Percentiles rank a stretch among this genome's conserved stretches.
These are phyloP conservation scores for Mellivora capensis DNA, from an alignment of 2,113 vertebrate species.

Conservation along the genomic window DNA sequence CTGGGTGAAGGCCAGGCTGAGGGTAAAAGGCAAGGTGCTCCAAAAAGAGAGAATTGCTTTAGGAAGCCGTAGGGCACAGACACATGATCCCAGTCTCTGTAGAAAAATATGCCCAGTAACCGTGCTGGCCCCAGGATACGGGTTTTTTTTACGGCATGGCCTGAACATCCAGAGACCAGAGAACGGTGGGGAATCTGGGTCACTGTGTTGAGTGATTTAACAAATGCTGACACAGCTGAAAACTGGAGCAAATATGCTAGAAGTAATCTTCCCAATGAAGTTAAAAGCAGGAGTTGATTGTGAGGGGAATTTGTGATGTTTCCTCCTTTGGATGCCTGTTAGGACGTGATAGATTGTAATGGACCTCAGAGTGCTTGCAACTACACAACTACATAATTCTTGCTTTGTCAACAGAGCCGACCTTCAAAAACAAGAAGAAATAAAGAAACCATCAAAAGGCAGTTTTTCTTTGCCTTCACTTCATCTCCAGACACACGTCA, in stretches of 20 bases:
- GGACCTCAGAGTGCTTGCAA: not conserved
- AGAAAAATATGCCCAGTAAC: not conserved
- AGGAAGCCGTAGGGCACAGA: not conserved
- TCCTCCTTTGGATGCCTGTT: not conserved
- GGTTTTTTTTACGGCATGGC: accelerated
- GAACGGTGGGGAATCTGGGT: not conserved
- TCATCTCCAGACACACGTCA: not conserved
- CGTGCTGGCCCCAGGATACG: accelerated
- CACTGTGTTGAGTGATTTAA: not conserved
- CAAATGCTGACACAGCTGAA: not conserved
- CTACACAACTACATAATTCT: not conserved
- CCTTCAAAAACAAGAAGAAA: not conserved
- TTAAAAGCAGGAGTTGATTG: not conserved
- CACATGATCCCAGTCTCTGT: not conserved
- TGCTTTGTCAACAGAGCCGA: not conserved
- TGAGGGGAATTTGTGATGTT: not conserved
- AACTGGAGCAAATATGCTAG: not conserved
- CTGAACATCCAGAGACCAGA: too few relatives aligned
- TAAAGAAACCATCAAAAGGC: not conserved
- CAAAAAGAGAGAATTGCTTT: not conserved
- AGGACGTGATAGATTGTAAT: not conserved
- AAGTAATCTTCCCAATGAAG: not conserved
- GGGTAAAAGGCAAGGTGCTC: not conserved
- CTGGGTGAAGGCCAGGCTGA: not conserved
- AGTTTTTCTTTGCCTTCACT: accelerated